These are phyloP conservation scores for Apogon hyalosoma DNA, from an alignment of 2,797 vertebrate genomes.

Conservation along the genomic window DNA sequence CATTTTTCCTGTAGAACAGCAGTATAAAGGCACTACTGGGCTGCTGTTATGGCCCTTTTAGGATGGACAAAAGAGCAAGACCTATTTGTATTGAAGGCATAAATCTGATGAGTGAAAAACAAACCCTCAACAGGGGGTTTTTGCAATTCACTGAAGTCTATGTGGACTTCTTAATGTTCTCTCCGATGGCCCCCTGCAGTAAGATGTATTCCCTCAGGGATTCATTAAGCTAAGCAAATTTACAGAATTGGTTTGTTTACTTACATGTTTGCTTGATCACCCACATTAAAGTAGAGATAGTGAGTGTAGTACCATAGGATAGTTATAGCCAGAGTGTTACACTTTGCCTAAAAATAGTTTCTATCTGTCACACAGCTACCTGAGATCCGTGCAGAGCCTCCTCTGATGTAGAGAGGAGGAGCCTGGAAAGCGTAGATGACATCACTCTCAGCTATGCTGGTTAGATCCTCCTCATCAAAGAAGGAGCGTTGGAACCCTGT, in stretches of 20 bases:
- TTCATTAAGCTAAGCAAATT: conserved; percentile 56
- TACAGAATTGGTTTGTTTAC: conserved; percentile 42
- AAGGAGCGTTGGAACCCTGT: conserved; percentile 93
- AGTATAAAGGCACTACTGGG: conserved; percentile 12
- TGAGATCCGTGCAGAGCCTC: conserved; percentile 80
- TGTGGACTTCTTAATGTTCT: conserved; percentile 50
- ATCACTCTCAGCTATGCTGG: conserved; percentile 86
- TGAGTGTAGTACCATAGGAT: conserved; percentile 2
- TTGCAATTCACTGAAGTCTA: conserved; percentile 40
- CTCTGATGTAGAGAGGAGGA: conserved; percentile 83
- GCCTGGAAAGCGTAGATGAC: conserved; percentile 93
- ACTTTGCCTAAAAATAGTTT: not conserved
- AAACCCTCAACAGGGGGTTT: conserved; percentile 19
- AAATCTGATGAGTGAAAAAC: conserved; percentile 36
- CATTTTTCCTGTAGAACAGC: conserved; percentile 23
- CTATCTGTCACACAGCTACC: conserved; percentile 76
- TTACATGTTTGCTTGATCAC: conserved; percentile 24
- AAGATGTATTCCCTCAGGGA: conserved; percentile 34
- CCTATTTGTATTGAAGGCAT: conserved; percentile 49
- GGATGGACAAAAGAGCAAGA: conserved; percentile 28
- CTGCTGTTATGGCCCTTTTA: conserved; percentile 18
- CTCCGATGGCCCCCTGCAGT: conserved; percentile 26
- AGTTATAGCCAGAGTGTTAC: not conserved
- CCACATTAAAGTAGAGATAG: conserved; percentile 8
- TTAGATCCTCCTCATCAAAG: conserved; percentile 90